phyloP scores from a whole-genome alignment of 1,140 invertebrate genomes.

The Anthonomus grandis region DNA sequence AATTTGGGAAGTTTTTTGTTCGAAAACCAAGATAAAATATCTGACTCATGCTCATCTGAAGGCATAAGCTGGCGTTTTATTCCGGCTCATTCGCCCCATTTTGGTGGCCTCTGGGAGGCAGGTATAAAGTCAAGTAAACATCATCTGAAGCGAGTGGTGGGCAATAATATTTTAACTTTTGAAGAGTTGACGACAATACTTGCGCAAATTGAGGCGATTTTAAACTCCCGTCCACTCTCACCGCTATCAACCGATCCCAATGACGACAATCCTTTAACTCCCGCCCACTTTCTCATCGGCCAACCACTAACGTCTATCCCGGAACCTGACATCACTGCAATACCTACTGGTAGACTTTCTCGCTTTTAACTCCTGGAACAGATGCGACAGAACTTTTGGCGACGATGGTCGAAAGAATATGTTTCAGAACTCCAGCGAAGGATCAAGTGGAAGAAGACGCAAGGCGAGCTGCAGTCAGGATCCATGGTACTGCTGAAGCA shows the following conservation, averaged over 20 bases:
- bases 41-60: neutral
- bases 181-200: too few species aligned
- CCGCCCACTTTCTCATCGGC: too few species aligned
- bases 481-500: neutral
- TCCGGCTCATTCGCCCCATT: conserved; percentile 35
- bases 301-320: too few species aligned
- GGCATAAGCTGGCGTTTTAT: conserved; percentile 37
- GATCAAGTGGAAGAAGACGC: neutral
- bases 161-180: too few species aligned
- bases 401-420: too few species aligned
- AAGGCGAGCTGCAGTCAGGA: conserved; percentile 1
- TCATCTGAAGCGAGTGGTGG: too few species aligned
- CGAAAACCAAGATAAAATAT: neutral
- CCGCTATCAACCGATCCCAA: too few species aligned
- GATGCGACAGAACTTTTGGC: conserved; percentile 9
- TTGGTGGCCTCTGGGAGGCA: conserved; percentile 38
- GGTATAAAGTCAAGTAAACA: conserved; percentile 2
- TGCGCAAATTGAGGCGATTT: too few species aligned
- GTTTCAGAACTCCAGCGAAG: neutral
- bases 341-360: conserved; percentile 12
- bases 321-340: too few species aligned
- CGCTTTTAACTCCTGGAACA: conserved; percentile 4
- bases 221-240: too few species aligned
- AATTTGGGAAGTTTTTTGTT: neutral
- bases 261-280: too few species aligned